A percentile compares a stretch with the other conserved stretches of the same genome.
phyloP scores from a whole-genome alignment of 2,888 invertebrate species.

The Boloria euphrosyne region DNA sequence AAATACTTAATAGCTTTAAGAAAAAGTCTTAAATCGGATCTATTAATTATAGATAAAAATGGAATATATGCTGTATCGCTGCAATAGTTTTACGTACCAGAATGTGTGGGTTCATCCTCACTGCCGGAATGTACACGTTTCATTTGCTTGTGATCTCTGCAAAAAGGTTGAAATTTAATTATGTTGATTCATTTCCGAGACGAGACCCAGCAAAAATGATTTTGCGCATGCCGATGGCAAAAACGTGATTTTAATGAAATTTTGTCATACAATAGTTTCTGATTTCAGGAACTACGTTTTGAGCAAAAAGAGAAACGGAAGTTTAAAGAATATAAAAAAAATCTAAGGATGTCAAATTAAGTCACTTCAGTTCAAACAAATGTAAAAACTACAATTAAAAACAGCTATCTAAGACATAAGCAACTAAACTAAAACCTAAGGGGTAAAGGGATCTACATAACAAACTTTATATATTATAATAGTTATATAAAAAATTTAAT shows the following conservation, averaged over 20 bases:
- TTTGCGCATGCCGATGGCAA: constrained; percentile 42
- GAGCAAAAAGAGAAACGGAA: neutral
- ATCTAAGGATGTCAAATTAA: neutral
- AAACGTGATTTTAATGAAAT: constrained; percentile 7
- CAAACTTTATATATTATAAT: neutral
- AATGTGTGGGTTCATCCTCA: constrained; percentile 89
- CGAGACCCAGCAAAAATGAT: constrained; percentile 38
- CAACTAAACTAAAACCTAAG: constrained; percentile 24
- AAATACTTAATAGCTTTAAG: too few relatives aligned
- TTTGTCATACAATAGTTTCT: neutral
- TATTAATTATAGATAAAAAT: too few relatives aligned
- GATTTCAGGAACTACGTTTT: neutral
- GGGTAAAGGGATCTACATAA: constrained; percentile 22
- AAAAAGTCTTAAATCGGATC: too few relatives aligned
- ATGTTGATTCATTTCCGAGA: constrained; percentile 27
- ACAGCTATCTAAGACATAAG: constrained; percentile 27
- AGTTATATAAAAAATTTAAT: constrained; percentile 22
- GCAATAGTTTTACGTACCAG: too few relatives aligned
- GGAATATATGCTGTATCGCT: too few relatives aligned
- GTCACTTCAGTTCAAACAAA: neutral
- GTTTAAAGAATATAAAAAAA: neutral
- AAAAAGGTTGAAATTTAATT: constrained; percentile 30
- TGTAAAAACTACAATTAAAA: constrained; percentile 2
- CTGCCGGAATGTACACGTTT: constrained; percentile 88
- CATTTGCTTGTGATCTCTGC: constrained; percentile 92